Percentiles rank a stretch among this genome's conserved stretches.
These are phyloP conservation scores for Salvelinus sp. DNA, from an alignment of 2,113 vertebrate species.

Conservation along the genomic window DNA sequence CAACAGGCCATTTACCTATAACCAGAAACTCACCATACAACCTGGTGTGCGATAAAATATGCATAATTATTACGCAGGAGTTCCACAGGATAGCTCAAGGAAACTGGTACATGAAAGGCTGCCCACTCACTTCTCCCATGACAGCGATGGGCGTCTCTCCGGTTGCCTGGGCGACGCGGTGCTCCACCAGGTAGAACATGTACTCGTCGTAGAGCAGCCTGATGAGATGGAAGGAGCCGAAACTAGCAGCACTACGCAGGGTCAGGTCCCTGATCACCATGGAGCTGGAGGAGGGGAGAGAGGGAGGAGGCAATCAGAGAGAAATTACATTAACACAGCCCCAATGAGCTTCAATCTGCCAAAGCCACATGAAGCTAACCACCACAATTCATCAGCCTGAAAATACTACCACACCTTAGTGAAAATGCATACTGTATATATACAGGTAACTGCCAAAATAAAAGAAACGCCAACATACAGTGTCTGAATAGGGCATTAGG, in stretches of 20 bases:
- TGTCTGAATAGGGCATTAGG: no score
- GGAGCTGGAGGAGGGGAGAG: slow-evolving; percentile 74
- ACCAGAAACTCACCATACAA: not conserved
- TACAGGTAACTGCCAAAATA: no score
- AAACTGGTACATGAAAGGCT: slow-evolving; percentile 14
- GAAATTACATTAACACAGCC: not conserved
- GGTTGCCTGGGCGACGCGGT: slow-evolving; percentile 90
- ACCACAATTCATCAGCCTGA: no score
- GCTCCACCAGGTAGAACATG: slow-evolving; percentile 99
- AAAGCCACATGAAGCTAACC: no score
- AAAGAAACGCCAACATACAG: no score
- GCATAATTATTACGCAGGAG: no score
- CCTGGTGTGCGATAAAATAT: no score
- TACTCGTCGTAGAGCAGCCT: slow-evolving; percentile 97
- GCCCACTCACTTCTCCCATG: slow-evolving; percentile 92
- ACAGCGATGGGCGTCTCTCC: slow-evolving; percentile 96
- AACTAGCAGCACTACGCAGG: slow-evolving; percentile 93
- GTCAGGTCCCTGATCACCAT: slow-evolving; percentile 99
- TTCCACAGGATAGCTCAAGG: not conserved
- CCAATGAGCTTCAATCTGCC: not conserved
- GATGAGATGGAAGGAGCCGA: slow-evolving; percentile 97
- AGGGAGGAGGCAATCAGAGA: not conserved
- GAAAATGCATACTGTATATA: no score
- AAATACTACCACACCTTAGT: no score
- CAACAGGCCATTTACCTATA: not conserved